A percentile compares a stretch with the other conserved stretches of the same genome.
phyloP scores from a whole-genome alignment of 2,888 invertebrate species.

The Clanis bilineata region DNA sequence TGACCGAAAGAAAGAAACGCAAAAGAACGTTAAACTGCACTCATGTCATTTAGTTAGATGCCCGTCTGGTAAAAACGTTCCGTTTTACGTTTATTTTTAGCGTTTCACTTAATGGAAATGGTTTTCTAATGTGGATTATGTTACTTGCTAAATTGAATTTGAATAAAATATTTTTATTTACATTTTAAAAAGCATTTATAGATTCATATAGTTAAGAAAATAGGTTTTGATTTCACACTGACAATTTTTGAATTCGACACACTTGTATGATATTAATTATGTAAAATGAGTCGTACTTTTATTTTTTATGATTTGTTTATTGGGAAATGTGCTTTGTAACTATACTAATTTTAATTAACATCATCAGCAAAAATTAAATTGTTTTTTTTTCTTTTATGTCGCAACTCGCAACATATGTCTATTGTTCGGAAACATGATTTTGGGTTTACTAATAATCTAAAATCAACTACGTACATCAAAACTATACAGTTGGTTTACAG shows the following conservation, averaged over 20 bases:
- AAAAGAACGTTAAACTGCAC: slow-evolving; percentile 40
- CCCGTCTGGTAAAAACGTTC: slow-evolving; percentile 20
- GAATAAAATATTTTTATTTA: background rate
- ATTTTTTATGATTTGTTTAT: too few species aligned
- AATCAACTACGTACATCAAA: background rate
- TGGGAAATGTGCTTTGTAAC: too few species aligned
- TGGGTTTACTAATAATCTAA: background rate
- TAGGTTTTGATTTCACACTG: too few species aligned
- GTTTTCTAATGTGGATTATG: background rate
- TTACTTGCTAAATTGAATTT: background rate
- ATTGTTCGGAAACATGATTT: too few species aligned
- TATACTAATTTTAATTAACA: too few species aligned
- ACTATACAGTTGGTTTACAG: background rate
- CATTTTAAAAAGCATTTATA: background rate
- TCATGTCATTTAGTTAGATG: slow-evolving; percentile 37
- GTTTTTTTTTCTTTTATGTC: too few species aligned
- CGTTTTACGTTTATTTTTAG: slow-evolving; percentile 3
- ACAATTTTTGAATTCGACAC: too few species aligned
- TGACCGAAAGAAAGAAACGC: slow-evolving; percentile 50
- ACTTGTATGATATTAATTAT: too few species aligned
- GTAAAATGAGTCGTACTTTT: too few species aligned
- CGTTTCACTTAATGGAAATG: background rate
- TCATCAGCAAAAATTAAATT: too few species aligned
- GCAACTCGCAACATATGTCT: too few species aligned
- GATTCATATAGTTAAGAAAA: too few species aligned